These are phyloP conservation scores for Pogoniulus pusillus DNA, from an alignment of 2,797 vertebrate genomes.

Conservation along the genomic window DNA sequence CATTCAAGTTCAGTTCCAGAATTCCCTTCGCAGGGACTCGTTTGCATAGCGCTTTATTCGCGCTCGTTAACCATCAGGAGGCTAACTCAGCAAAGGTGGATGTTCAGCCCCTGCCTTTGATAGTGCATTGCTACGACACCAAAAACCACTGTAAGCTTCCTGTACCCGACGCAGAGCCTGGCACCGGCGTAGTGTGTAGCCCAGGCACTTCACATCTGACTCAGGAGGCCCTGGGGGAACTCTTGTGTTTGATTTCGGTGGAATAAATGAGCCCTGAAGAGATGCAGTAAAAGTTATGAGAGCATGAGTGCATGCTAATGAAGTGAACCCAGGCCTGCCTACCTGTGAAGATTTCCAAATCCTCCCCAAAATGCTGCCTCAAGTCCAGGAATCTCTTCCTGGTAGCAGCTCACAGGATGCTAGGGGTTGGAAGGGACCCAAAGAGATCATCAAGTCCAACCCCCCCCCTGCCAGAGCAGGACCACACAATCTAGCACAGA, in stretches of 20 bases:
- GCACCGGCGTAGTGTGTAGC: background rate
- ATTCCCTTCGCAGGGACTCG: slow-evolving; percentile 38
- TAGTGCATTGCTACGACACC: slow-evolving; percentile 17
- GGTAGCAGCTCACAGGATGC: background rate
- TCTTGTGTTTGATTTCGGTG: slow-evolving; percentile 47
- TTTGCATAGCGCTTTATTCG: slow-evolving; percentile 51
- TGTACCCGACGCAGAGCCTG: slow-evolving; percentile 36
- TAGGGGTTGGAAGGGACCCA: too few species aligned
- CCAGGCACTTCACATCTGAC: slow-evolving; percentile 18
- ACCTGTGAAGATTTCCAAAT: background rate
- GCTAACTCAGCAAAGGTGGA: slow-evolving; percentile 46
- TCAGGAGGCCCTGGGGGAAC: slow-evolving; percentile 38
- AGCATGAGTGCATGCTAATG: slow-evolving; percentile 3
- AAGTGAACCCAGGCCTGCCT: slow-evolving; percentile 7
- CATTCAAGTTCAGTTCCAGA: slow-evolving; percentile 46
- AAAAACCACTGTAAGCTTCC: background rate
- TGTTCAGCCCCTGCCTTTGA: slow-evolving; percentile 54
- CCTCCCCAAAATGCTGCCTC: background rate
- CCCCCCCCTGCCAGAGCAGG: too few species aligned
- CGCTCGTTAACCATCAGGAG: slow-evolving; percentile 31
- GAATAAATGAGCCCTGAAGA: slow-evolving; percentile 63
- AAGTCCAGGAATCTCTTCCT: background rate
- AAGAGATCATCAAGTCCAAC: too few species aligned
- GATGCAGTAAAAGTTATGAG: slow-evolving; percentile 50
- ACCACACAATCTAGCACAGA: too few species aligned